These are phyloP conservation scores for Thaleichthys pacificus DNA, from an alignment of 2,797 vertebrate species.

Conservation along the genomic window DNA sequence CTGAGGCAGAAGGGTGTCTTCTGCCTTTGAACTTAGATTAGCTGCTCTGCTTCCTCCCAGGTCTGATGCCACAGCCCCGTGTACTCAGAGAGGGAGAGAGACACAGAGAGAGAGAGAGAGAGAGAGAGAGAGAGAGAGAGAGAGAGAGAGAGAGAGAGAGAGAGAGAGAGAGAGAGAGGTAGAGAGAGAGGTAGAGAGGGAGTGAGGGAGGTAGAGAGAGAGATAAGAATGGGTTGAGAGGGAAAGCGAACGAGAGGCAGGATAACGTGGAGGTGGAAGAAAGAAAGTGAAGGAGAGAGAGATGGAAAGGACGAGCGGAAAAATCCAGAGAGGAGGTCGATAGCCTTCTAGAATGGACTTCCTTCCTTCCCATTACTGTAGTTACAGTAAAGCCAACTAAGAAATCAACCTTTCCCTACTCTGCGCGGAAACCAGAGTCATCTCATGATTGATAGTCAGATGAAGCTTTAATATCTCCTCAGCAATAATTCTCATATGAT, in stretches of 20 bases:
- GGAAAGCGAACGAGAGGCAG: neutral
- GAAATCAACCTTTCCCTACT: neutral
- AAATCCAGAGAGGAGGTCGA: too few species aligned
- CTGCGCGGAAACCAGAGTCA: neutral
- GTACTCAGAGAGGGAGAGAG: too few species aligned
- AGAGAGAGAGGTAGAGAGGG: neutral
- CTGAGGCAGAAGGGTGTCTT: neutral
- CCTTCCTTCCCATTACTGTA: neutral
- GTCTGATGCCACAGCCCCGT: too few species aligned
- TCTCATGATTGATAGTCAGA: neutral
- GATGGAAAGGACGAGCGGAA: too few species aligned
- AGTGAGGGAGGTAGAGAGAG: neutral
- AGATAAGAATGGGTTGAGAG: neutral
- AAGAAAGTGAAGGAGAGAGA: too few species aligned
- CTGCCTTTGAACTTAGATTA: slow-evolving; percentile 35
- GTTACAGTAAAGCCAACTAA: neutral
- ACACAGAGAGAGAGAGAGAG: neutral
- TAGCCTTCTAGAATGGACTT: too few species aligned
- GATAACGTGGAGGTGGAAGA: neutral
- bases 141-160: neutral
- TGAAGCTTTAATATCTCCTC: neutral
- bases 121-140: neutral
- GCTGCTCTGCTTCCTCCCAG: neutral
- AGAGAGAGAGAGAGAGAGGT: neutral
- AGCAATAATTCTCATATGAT: neutral